These are phyloP conservation scores for Tholera decimalis DNA, from an alignment of 2,888 invertebrate genomes.

Conservation along the genomic window DNA sequence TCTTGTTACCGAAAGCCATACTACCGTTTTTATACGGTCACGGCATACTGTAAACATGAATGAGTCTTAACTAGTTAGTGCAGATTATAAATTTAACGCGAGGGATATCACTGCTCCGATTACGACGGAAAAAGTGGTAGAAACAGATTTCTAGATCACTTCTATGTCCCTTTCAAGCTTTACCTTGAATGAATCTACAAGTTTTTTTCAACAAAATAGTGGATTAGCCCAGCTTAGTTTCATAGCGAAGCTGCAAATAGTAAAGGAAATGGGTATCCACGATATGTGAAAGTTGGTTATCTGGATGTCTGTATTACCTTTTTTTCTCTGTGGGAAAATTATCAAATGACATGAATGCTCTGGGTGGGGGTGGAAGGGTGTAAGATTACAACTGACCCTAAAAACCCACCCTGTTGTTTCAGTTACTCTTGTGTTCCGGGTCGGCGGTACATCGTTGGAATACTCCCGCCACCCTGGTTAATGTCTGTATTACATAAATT, in stretches of 20 bases:
- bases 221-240: constrained; percentile 38
- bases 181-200: constrained; percentile 56
- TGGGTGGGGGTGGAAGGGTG: too few relatives aligned
- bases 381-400: too few relatives aligned
- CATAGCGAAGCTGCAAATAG: constrained; percentile 58
- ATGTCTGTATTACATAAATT: too few relatives aligned
- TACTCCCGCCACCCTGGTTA: too few relatives aligned
- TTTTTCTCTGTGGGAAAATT: too few relatives aligned
- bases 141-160: constrained; percentile 45
- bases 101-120: constrained; percentile 44
- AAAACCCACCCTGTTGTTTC: too few relatives aligned
- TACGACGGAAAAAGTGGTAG: constrained; percentile 24
- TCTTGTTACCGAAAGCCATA: constrained; percentile 5
- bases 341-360: too few relatives aligned
- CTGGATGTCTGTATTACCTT: constrained; percentile 45
- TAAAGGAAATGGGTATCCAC: constrained; percentile 51
- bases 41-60: constrained; percentile 13
- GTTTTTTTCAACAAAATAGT: constrained; percentile 38
- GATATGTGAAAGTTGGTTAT: constrained; percentile 55
- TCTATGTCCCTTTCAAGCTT: constrained; percentile 19
- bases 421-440: too few relatives aligned
- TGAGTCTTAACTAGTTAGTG: constrained; percentile 20
- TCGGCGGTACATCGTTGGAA: too few relatives aligned
- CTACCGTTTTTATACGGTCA: neutral
- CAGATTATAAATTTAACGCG: constrained; percentile 23